These are phyloP conservation scores for Pheosia gnoma DNA, from an alignment of 2,888 invertebrate genomes.

Conservation along the genomic window DNA sequence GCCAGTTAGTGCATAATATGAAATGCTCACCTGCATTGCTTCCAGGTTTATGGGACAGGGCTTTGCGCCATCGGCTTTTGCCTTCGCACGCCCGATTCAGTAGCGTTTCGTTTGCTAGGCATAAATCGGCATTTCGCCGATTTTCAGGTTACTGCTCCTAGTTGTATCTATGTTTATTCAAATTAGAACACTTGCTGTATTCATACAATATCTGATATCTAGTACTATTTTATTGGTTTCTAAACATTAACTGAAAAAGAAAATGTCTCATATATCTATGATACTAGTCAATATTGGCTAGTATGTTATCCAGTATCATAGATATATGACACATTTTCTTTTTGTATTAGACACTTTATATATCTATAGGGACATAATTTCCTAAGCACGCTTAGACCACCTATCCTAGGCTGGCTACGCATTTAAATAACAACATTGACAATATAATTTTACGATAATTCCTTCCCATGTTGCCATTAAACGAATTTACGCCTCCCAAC, in stretches of 20 bases:
- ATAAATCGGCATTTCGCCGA: conserved; percentile 13
- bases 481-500: conserved; percentile 54
- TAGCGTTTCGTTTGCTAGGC: background rate
- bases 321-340: no score
- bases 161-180: conserved; percentile 20
- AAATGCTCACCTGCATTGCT: background rate
- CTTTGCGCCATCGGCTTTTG: conserved; percentile 5
- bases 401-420: conserved; percentile 47
- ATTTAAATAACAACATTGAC: conserved; percentile 44
- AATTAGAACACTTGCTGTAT: conserved; percentile 21
- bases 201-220: no score
- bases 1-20: conserved; percentile 6
- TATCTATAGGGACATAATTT: conserved; percentile 1
- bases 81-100: conserved; percentile 1
- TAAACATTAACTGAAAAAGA: no score
- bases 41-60: conserved; percentile 1
- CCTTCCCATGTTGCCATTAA: conserved; percentile 59
- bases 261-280: no score
- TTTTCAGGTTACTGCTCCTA: conserved; percentile 6
- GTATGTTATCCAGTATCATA: no score
- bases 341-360: conserved; percentile 16
- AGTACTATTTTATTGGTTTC: no score
- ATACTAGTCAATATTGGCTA: no score
- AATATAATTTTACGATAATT: conserved; percentile 66
- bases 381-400: conserved; percentile 33